Evolutionary conservation across 2,797 vertebrate genomes (phyloP).

Genomic region (Pogoniulus pusillus): DNA sequence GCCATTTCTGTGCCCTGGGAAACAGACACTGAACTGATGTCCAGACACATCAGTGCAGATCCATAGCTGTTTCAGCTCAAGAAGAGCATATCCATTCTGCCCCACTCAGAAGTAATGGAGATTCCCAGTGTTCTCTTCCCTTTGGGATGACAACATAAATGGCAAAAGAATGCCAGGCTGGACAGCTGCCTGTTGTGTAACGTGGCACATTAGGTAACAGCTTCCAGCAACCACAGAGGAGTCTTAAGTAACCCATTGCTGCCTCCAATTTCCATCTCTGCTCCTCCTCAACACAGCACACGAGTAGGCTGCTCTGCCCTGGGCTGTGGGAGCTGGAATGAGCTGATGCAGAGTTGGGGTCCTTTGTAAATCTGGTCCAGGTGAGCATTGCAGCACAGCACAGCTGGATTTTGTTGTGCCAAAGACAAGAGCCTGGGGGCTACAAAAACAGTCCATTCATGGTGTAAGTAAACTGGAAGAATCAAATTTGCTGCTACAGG

Average conservation of each 20-base stretch:
- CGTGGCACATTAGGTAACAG: background rate
- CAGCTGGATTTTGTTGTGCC: background rate
- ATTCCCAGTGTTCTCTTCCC: background rate
- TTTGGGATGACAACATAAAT: background rate
- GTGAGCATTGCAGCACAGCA: background rate
- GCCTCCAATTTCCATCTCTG: background rate
- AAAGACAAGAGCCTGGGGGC: background rate
- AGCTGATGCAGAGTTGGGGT: background rate
- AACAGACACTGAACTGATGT: background rate
- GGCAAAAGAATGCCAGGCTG: background rate
- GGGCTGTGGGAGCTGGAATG: background rate
- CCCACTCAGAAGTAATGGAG: background rate
- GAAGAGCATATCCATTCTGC: background rate
- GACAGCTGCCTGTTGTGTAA: background rate
- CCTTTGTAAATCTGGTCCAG: background rate
- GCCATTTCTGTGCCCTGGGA: background rate
- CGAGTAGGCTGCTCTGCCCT: background rate
- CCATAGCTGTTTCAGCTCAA: background rate
- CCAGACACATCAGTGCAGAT: background rate
- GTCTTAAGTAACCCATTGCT: background rate
- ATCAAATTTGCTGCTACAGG: background rate
- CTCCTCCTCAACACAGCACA: accelerated
- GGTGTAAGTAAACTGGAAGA: background rate
- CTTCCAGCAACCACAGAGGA: background rate
- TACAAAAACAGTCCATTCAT: background rate